phyloP scores from a whole-genome alignment of 2,113 vertebrate species.

The Agapornis roseicollis region DNA sequence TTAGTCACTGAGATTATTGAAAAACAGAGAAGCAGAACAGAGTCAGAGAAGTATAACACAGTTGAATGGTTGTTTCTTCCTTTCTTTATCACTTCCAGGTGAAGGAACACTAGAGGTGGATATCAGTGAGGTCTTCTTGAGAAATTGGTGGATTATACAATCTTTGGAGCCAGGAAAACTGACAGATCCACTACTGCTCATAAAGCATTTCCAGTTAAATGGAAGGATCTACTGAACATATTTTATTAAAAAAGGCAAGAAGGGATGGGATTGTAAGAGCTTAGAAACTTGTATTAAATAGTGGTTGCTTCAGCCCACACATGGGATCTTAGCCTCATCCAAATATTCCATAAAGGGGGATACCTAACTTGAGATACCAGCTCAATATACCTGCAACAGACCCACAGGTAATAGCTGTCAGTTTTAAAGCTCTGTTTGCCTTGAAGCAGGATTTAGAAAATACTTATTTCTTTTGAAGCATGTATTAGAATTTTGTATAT shows the following conservation, averaged over 20 bases:
- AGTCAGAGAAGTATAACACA: background rate
- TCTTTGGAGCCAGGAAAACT: background rate
- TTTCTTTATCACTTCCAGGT: background rate
- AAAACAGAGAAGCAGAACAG: background rate
- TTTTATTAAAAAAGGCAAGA: background rate
- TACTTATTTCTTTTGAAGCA: background rate
- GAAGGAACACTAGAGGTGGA: background rate
- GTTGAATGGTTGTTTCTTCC: background rate
- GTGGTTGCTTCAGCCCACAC: background rate
- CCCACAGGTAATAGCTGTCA: background rate
- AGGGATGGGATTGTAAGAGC: background rate
- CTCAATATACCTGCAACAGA: background rate
- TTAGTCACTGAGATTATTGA: background rate
- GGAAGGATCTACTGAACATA: background rate
- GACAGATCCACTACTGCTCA: background rate
- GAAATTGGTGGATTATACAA: background rate
- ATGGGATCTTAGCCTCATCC: background rate
- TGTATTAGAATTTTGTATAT: background rate
- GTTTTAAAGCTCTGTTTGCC: slow-evolving; percentile 2
- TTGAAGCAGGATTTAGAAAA: background rate
- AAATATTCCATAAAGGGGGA: background rate
- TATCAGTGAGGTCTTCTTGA: background rate
- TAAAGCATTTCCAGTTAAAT: background rate
- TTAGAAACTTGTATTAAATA: background rate
- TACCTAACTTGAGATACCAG: background rate